Conservation (phyloP, 2,888 invertebrate genomes). For the Galeruca laticollis region DNA sequence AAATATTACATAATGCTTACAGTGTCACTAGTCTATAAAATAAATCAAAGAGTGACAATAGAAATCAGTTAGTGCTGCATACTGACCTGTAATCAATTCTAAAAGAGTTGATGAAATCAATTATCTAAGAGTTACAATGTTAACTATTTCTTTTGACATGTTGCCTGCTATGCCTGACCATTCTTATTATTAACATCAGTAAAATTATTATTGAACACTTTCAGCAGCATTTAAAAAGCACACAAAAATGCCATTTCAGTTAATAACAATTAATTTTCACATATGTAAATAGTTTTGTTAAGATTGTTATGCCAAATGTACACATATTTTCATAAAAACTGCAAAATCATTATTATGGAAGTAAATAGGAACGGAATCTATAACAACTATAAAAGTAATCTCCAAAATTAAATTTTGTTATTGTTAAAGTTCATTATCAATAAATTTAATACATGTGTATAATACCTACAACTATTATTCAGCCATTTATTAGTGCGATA, state of each 20-base stretch:
- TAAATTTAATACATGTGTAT: not conserved
- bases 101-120: too few species aligned
- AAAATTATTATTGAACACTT: not conserved
- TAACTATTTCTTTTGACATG: not conserved
- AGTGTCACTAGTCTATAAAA: too few species aligned
- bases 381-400: too few species aligned
- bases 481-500: not conserved
- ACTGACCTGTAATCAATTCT: too few species aligned
- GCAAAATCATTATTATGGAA: not conserved
- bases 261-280: not conserved
- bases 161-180: not conserved
- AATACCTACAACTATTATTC: not conserved
- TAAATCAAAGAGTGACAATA: too few species aligned
- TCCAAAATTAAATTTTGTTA: not conserved
- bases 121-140: not conserved
- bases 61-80: too few species aligned
- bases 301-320: conserved; percentile 2
- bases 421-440: not conserved
- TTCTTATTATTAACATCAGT: not conserved
- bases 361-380: too few species aligned
- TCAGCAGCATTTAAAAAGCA: not conserved
- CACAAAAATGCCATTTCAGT: not conserved
- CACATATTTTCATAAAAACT: not conserved
- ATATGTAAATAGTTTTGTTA: not conserved
- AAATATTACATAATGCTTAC: too few species aligned